These are phyloP conservation scores for Dusona sp. DNA, from an alignment of 2,888 invertebrate species.

Conservation along the genomic window DNA sequence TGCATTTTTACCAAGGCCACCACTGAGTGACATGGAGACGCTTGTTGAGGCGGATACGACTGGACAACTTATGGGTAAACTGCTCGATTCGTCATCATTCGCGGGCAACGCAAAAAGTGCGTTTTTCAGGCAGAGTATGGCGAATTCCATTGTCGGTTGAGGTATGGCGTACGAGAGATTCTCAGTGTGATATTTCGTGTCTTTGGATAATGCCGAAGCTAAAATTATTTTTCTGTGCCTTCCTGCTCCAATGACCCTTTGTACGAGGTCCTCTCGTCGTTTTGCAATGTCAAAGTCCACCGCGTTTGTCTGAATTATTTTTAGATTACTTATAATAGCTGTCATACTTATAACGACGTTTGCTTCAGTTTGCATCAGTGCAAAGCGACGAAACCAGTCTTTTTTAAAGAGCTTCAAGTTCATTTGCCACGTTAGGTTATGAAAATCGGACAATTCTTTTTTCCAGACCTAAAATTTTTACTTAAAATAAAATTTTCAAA, in stretches of 20 bases:
- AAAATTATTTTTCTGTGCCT: slow-evolving; percentile 88
- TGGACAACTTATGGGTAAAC: slow-evolving; percentile 74
- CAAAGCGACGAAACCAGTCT: not conserved
- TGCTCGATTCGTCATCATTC: slow-evolving; percentile 76
- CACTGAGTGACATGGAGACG: slow-evolving; percentile 57
- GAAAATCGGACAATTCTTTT: too few species aligned
- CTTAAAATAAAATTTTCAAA: too few species aligned
- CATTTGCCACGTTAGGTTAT: too few species aligned
- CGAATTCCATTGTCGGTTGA: slow-evolving; percentile 95
- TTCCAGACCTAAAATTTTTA: too few species aligned
- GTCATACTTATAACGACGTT: not conserved
- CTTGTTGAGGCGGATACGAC: slow-evolving; percentile 53
- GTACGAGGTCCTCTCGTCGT: slow-evolving; percentile 87
- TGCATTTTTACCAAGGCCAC: slow-evolving; percentile 61
- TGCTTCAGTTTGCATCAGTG: not conserved
- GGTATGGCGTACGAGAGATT: slow-evolving; percentile 94
- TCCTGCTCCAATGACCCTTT: slow-evolving; percentile 87
- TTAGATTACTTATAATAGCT: not conserved
- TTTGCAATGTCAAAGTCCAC: slow-evolving; percentile 87
- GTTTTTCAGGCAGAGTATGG: slow-evolving; percentile 94
- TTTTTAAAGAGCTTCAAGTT: too few species aligned
- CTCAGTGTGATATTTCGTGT: slow-evolving; percentile 86
- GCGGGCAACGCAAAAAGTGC: slow-evolving; percentile 90
- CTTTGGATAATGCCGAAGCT: slow-evolving; percentile 86
- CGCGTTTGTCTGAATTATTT: slow-evolving; percentile 86